phyloP scores from a whole-genome alignment of 1,140 invertebrate genomes.

The Charaxes varanes region DNA sequence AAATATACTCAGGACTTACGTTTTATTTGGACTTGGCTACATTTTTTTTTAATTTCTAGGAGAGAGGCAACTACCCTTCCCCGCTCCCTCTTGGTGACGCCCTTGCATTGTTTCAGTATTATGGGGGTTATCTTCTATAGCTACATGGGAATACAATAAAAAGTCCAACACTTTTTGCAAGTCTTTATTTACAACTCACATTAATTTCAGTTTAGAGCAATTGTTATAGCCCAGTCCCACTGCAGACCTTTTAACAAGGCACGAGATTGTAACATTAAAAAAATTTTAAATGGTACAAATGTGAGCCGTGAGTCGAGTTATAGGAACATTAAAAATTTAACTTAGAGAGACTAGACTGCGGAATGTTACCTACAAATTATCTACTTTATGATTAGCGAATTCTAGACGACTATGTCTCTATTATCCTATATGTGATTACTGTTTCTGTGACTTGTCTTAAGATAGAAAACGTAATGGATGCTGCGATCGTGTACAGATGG shows the following conservation, averaged over 20 bases:
- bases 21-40: too few species aligned
- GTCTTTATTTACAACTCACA: conserved; percentile 65
- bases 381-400: neutral
- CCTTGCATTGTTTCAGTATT: too few species aligned
- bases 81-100: too few species aligned
- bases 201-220: conserved; percentile 40
- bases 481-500: too few species aligned
- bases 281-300: neutral
- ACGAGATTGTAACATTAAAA: conserved; percentile 19
- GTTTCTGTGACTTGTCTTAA: neutral
- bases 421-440: conserved; percentile 2
- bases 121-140: too few species aligned
- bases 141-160: too few species aligned
- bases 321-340: conserved; percentile 39
- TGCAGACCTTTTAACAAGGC: conserved; percentile 44
- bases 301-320: too few species aligned
- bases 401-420: neutral
- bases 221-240: conserved; percentile 34
- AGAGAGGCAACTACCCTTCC: too few species aligned
- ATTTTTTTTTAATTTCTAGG: too few species aligned
- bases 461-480: too few species aligned
- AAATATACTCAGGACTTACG: too few species aligned
- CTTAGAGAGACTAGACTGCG: conserved; percentile 50
- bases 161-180: conserved; percentile 9
- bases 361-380: conserved; percentile 43